These are phyloP conservation scores for Thamnaconus septentrionalis DNA, from an alignment of 2,113 vertebrate species.

Conservation along the genomic window DNA sequence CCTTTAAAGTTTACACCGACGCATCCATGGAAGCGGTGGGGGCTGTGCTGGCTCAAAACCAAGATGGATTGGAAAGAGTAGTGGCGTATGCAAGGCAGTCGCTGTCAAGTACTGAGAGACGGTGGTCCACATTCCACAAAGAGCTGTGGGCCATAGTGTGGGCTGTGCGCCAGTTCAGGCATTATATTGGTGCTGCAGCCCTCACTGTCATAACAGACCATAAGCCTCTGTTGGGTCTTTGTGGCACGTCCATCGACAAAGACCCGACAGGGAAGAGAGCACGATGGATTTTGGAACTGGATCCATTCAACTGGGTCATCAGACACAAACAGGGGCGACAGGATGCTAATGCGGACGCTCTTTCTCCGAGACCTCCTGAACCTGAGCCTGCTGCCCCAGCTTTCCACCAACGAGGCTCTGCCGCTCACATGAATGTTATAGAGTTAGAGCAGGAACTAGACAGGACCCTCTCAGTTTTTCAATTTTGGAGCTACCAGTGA, in stretches of 20 bases:
- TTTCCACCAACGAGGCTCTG: too few relatives aligned
- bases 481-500: too few relatives aligned
- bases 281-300: too few relatives aligned
- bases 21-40: background rate
- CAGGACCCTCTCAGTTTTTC: too few relatives aligned
- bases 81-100: background rate
- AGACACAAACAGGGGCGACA: too few relatives aligned
- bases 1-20: background rate
- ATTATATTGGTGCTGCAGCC: background rate
- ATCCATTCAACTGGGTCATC: too few relatives aligned
- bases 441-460: too few relatives aligned
- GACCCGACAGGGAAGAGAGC: background rate
- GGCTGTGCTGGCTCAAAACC: background rate
- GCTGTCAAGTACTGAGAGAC: background rate
- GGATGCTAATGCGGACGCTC: too few relatives aligned
- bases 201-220: background rate
- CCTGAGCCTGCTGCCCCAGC: too few relatives aligned
- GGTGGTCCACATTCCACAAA: conserved; percentile 1
- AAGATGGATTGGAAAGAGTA: background rate
- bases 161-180: conserved; percentile 7
- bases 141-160: conserved; percentile 9
- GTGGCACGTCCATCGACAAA: background rate
- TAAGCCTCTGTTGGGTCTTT: background rate
- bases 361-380: too few relatives aligned
- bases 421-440: too few relatives aligned